Evolutionary conservation across 2,113 vertebrate genomes (phyloP).

Genomic region (Oryzias celebensis): DNA sequence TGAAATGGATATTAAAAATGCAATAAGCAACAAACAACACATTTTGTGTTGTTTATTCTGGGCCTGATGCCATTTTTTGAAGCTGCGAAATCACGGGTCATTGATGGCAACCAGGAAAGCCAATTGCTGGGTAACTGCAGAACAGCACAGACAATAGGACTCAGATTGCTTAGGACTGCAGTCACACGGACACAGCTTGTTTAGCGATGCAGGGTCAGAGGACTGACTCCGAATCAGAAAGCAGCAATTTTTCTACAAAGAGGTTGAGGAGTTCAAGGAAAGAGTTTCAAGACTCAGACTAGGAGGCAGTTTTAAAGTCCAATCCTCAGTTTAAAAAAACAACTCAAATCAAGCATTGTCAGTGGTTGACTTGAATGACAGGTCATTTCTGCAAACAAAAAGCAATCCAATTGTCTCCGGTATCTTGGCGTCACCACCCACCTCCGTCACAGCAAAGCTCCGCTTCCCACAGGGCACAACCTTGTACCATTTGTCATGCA

Average conservation of each 20-base stretch:
- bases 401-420: background rate
- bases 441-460: constrained; percentile 95
- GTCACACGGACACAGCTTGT: constrained; percentile 24
- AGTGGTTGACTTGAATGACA: too few relatives aligned
- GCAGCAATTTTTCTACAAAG: constrained; percentile 14
- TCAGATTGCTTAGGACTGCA: constrained; percentile 7
- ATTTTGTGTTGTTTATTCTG: background rate
- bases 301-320: background rate
- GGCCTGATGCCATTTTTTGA: constrained; percentile 24
- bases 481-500: constrained; percentile 99
- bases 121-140: constrained; percentile 25
- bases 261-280: background rate
- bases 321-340: background rate
- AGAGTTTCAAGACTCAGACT: background rate
- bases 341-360: too few relatives aligned
- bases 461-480: constrained; percentile 95
- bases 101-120: constrained; percentile 15
- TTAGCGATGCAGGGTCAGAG: constrained; percentile 30
- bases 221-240: constrained; percentile 18
- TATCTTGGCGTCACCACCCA: constrained; percentile 51
- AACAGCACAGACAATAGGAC: constrained; percentile 1
- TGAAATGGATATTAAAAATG: too few relatives aligned
- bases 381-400: too few relatives aligned
- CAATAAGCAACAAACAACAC: too few relatives aligned
- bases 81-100: constrained; percentile 24